These are phyloP conservation scores for Palythoa heliodiscus DNA, from an alignment of 92 coral and sea anemone species.

Conservation along the genomic window DNA sequence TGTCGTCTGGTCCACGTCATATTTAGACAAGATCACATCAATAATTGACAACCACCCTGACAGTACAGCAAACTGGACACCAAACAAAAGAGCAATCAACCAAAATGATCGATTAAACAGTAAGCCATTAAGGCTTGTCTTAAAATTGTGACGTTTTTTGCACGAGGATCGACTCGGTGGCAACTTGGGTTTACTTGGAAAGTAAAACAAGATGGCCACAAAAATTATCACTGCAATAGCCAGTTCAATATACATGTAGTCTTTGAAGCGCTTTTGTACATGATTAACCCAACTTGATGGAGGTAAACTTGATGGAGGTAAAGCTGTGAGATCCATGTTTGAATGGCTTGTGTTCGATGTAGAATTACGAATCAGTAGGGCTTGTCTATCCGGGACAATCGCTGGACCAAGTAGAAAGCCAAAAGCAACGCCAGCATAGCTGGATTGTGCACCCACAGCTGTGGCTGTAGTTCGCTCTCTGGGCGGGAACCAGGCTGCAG, in stretches of 20 bases:
- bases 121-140: constrained; percentile 5
- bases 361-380: background rate
- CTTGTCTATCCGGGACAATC: constrained; percentile 1
- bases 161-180: constrained; percentile 75
- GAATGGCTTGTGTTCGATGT: background rate
- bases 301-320: background rate
- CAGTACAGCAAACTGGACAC: constrained; percentile 25
- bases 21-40: constrained; percentile 31
- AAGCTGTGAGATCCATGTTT: background rate
- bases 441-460: constrained; percentile 23
- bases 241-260: constrained; percentile 43
- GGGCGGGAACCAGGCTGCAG: constrained; percentile 28
- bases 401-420: constrained; percentile 29
- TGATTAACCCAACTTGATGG: background rate
- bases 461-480: constrained; percentile 32
- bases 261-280: constrained; percentile 19
- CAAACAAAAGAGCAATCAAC: constrained; percentile 25
- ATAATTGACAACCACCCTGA: constrained; percentile 36
- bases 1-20: constrained; percentile 19
- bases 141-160: constrained; percentile 23
- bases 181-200: constrained; percentile 70
- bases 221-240: constrained; percentile 24
- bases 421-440: constrained; percentile 13
- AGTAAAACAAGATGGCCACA: constrained; percentile 55
- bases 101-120: constrained; percentile 6